A percentile compares a stretch with the other conserved stretches of the same genome.
Conservation (phyloP, 2,797 vertebrate genomes). For the Rhinatrema bivittatum region DNA sequence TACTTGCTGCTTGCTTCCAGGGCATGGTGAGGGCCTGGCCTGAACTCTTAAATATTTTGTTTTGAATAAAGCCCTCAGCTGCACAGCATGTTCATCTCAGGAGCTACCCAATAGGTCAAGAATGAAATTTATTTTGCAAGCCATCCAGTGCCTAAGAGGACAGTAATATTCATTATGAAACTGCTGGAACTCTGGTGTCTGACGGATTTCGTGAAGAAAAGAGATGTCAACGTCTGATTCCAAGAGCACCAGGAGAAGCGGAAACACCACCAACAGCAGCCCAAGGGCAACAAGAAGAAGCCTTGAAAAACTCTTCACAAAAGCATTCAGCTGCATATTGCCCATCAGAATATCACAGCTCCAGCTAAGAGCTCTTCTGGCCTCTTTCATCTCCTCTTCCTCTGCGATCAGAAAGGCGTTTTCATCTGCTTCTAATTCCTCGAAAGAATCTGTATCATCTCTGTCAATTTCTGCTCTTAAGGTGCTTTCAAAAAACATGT, state of each 20-base stretch:
- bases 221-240: constrained; percentile 94
- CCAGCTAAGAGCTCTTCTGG: constrained; percentile 58
- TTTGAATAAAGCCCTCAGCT: constrained; percentile 68
- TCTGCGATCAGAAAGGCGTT: constrained; percentile 72
- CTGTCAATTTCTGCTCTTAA: constrained; percentile 75
- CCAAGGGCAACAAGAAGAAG: constrained; percentile 81
- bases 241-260: constrained; percentile 85
- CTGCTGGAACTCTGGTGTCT: constrained; percentile 92
- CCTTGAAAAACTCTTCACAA: constrained; percentile 77
- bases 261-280: constrained; percentile 79
- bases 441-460: constrained; percentile 86
- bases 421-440: constrained; percentile 77
- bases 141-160: constrained; percentile 85
- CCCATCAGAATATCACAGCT: constrained; percentile 74
- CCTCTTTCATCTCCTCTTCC: constrained; percentile 67
- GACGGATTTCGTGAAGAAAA: constrained; percentile 92
- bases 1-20: constrained; percentile 6
- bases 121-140: constrained; percentile 78
- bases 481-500: constrained; percentile 82
- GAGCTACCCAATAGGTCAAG: constrained; percentile 76
- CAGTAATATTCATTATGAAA: constrained; percentile 95
- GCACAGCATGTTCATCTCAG: constrained; percentile 42
- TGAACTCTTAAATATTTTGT: too few relatives aligned
- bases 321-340: constrained; percentile 75
- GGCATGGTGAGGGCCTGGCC: constrained; percentile 24